Base-by-base conservation (phyloP, 2,113 vertebrate species). In the Fregetta grallaria region DNA sequence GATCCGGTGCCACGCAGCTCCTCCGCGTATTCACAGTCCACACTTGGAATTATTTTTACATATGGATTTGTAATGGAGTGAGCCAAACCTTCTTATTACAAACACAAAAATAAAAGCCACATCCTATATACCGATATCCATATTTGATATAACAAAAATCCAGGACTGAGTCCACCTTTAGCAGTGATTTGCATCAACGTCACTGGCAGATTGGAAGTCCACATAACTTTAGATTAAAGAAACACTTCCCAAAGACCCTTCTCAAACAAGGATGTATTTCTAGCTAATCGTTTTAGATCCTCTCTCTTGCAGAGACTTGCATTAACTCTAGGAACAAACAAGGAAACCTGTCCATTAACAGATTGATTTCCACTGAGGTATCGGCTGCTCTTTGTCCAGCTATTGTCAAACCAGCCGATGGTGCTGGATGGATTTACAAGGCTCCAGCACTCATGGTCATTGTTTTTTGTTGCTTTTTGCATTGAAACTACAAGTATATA, bases 341-440 rank as follows among this genome's bases (percentile, higher is more conserved):
- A 80, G 59, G 79, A 85, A 84, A 86, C 10, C 40, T 91, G 72
- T 79, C 88, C 80, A 75, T 94, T 89, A 87, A 75, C 0, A 0
- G 61, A 94, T 65, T 75, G 88, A 95, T 96, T 97, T 94, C 91
- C 94, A 87, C 30, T 84, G 88, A 81, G 52, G 40, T 61, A 61
- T 84, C 12, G 7, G 75, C 76, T 3, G 4, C 47, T 75, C 55
- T n/a, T 91, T 84, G 61, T 74, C 76, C 93, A 44, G 0, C 56
- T 88, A 4, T 56, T 92, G 76, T 81, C 94, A 93, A 40, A 70
- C 7, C 79, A 78, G 76, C 56, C 6, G 0, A 38, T 26, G 72
- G 34, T 36, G 49, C 73, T 87, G 34, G 0, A 21, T 13, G 94
- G 83, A 92, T 93, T 90, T 88, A 74, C 86, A 94, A 75, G 56